Evolutionary conservation across 2,797 vertebrate species (phyloP), one percentile per base, ranked within the genome.

Genomic region (Argyrosomus regius): DNA sequence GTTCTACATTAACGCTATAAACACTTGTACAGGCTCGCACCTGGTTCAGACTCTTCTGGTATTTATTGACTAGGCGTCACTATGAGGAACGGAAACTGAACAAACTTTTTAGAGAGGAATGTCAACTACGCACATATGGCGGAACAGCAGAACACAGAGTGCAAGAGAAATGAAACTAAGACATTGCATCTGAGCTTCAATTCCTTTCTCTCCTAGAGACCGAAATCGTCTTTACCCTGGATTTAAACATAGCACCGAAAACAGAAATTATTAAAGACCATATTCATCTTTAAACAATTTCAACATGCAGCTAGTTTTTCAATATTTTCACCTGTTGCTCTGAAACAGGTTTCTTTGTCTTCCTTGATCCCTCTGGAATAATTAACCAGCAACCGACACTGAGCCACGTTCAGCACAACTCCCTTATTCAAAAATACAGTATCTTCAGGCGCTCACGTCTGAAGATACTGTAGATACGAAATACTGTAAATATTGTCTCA

Each of bases 281-380:
- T n/a, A 14, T n/a, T 48, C 41, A 49, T 7, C 14, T 18, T 2
- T 18, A 46, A 26, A 26, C 17, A 1, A 28, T 20, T 63, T 28
- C 28, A 46, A 48, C 5, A 48, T n/a, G 41, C 53, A 24, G 24
- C 3, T 39, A 1, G 7, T 39, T 45, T 54, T 68, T 57, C 35
- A 52, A 3, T 35, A 20, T 60, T 41, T 45, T 43, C 11, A 31
- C 24, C 20, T 39, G 20, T 45, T 39, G 52, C 24, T 74, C 45
- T 17, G 1, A 16, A 54, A 39, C 35, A 9, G 35, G 35, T 39
- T 63, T 50, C 60, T 48, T 20, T 52, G 43, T 54, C 52, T 46
- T 39, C 11, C 35, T n/a, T 28, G 48, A 48, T 75, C 78, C 62
- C 77, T 48, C 13, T 45, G 69, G 85, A 75, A 45, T 77, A 67